These are phyloP conservation scores for Catharus ustulatus DNA, from an alignment of 2,797 vertebrate genomes.

Conservation along the genomic window DNA sequence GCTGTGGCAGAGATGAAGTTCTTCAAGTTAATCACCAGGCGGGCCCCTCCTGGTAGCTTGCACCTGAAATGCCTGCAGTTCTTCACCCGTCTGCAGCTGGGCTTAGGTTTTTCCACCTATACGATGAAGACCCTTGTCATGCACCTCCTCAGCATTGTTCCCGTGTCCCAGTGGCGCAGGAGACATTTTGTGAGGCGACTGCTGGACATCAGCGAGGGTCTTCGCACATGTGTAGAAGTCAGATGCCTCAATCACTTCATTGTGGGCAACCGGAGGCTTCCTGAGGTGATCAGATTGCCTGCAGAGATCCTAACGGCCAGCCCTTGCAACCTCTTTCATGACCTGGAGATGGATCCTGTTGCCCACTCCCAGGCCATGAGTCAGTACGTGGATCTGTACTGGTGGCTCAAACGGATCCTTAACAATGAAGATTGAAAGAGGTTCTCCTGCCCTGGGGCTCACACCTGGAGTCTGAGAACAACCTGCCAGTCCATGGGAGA, in stretches of 20 bases:
- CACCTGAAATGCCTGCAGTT: neutral
- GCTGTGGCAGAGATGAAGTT: neutral
- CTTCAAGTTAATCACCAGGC: neutral
- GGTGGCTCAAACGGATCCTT: rapidly evolving
- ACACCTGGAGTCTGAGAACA: rapidly evolving
- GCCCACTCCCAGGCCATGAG: neutral
- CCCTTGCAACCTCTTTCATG: neutral
- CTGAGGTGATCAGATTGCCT: too few species aligned
- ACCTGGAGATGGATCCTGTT: neutral
- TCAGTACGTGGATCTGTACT: neutral
- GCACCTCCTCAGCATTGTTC: neutral
- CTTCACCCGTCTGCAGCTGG: neutral
- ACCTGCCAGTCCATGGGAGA: rapidly evolving
- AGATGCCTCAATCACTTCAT: too few species aligned
- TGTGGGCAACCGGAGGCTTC: too few species aligned
- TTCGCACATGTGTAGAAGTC: too few species aligned
- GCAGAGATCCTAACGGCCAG: rapidly evolving
- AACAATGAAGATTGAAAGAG: neutral
- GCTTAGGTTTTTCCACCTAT: neutral
- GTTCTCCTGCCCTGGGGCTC: neutral
- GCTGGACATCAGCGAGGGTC: too few species aligned
- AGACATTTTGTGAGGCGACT: too few species aligned
- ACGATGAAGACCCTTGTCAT: neutral
- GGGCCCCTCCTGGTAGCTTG: neutral
- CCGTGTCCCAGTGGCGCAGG: neutral